phyloP scores from a whole-genome alignment of 2,888 invertebrate genomes.

The Crematogaster levior region DNA sequence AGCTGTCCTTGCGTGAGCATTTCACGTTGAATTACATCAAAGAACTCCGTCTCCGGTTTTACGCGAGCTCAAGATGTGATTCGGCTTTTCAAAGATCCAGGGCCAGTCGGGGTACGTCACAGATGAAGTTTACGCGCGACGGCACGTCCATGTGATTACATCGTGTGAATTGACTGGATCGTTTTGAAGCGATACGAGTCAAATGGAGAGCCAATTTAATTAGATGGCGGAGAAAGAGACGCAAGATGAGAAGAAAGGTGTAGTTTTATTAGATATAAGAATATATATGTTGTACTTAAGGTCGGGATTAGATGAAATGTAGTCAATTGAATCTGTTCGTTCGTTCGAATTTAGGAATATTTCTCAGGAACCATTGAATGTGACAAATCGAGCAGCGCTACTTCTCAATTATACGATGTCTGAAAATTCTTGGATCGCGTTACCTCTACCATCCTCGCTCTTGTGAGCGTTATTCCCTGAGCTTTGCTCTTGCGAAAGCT shows the following conservation, averaged over 20 bases:
- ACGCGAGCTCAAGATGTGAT: constrained; percentile 25
- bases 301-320: not conserved
- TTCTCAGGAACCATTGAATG: not conserved
- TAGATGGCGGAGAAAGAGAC: not conserved
- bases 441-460: constrained; percentile 21
- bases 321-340: not conserved
- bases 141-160: not conserved
- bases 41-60: constrained; percentile 32
- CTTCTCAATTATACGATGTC: constrained; percentile 35
- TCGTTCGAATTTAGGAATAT: constrained; percentile 19
- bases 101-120: constrained; percentile 4
- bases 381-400: constrained; percentile 43
- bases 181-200: not conserved
- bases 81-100: constrained; percentile 23
- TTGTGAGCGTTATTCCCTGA: constrained; percentile 20
- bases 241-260: not conserved
- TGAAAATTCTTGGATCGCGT: constrained; percentile 50
- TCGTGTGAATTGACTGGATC: constrained; percentile 8
- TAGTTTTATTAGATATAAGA: not conserved
- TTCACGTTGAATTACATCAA: constrained; percentile 47
- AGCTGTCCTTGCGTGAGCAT: constrained; percentile 6
- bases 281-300: not conserved
- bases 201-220: not conserved
- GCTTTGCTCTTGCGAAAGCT: constrained; percentile 33
- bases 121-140: not conserved